Base-by-base conservation (phyloP, 2,797 vertebrate genomes). In the Onychomys leucogaster region DNA sequence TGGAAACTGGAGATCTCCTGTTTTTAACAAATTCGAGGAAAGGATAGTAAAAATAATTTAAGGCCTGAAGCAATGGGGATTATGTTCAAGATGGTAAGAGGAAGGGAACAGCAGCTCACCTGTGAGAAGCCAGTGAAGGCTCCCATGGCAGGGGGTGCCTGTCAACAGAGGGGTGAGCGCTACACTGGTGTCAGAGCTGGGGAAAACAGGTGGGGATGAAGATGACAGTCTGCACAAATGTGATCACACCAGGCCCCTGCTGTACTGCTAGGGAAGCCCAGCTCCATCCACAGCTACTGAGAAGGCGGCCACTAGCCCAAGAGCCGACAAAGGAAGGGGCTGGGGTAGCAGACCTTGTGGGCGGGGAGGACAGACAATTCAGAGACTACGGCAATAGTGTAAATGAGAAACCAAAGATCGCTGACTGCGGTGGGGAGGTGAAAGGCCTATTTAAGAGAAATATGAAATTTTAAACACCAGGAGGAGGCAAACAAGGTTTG, bases 401-500 rank as follows among this genome's bases (percentile, higher is more conserved):
- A 71, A 90, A n/a, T 90, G 69, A 87, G 73, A 95, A 84, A 86
- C 4, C 67, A 89, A 29, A 57, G 73, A 80, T 21, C 23, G 21
- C 69, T 71, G 52, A 77, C 17, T 71, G 78, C 0, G 1, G 57
- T 11, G 57, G n/a, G 32, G 13, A 27, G 29, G 55, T 49, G 94
- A 69, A 89, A 77, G 91, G 27, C 27, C 0, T 41, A 90, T 46
- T 59, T 49, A 77, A 87, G 77, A 94, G 61, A 92, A 86, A 46
- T 46, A 85, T 16, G 63, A 89, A 94, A 88, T 73, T 59, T 90
- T 94, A 85, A 94, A 52, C 84, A 95, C 23, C 81, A 93, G 80
- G 55, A 92, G 69, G 57, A 93, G 43, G 61, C 46, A 97, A 82
- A 90, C 49, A 61, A 75, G 78, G 2, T 67, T 95, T 69, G 65